phyloP scores from a whole-genome alignment of 2,797 vertebrate species.

The Macropus fuliginosus region DNA sequence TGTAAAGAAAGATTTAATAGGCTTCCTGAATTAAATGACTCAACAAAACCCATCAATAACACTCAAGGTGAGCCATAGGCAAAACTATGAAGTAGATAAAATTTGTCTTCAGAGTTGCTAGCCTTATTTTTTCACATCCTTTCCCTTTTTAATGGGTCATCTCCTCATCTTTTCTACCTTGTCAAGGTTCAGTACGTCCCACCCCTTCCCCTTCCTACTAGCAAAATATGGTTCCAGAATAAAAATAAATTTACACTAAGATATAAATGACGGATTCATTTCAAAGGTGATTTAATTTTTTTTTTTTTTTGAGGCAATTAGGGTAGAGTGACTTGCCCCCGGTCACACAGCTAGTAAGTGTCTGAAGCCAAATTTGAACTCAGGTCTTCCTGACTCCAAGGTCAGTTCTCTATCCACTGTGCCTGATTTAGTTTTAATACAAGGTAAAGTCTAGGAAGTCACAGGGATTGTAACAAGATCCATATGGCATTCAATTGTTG shows the following conservation, averaged over 20 bases:
- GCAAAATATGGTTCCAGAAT: background rate
- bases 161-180: background rate
- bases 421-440: background rate
- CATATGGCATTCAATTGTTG: background rate
- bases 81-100: conserved; percentile 7
- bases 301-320: background rate
- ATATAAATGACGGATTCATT: background rate
- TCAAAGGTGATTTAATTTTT: background rate
- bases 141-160: background rate
- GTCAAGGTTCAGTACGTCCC: background rate
- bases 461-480: background rate
- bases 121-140: background rate
- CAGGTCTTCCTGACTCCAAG: background rate
- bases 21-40: conserved; percentile 48
- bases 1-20: background rate
- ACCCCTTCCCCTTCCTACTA: background rate
- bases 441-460: background rate
- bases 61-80: background rate
- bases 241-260: background rate
- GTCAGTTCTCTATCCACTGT: background rate
- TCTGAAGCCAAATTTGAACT: background rate
- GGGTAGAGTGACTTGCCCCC: background rate
- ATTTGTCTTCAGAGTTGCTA: conserved; percentile 36
- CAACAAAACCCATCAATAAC: conserved; percentile 20
- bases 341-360: background rate